Evolutionary conservation across 2,113 vertebrate species (phyloP).

Genomic region (Xyliphius kryptos): DNA sequence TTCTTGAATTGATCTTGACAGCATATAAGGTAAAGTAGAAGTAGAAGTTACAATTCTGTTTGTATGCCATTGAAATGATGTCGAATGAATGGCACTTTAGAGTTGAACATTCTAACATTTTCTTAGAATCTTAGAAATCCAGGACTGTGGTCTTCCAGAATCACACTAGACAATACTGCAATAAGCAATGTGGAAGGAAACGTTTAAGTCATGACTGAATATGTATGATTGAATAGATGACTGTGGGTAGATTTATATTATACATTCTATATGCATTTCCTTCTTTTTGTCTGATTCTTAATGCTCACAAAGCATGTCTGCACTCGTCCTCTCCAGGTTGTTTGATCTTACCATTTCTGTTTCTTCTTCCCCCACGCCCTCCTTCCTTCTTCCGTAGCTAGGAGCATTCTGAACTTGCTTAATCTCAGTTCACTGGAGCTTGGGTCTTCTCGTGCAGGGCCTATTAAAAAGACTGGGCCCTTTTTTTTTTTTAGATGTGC

Average conservation of each 20-base stretch:
- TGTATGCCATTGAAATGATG: too few relatives aligned
- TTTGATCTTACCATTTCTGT: conserved; percentile 37
- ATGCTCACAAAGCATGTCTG: conserved; percentile 25
- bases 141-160: too few relatives aligned
- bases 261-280: background rate
- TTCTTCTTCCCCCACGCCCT: conserved; percentile 20
- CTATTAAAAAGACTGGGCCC: background rate
- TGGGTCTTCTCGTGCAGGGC: background rate
- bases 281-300: conserved; percentile 6
- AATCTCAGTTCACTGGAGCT: background rate
- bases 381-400: conserved; percentile 7
- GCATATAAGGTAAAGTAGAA: conserved; percentile 88
- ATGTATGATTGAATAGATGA: conserved; percentile 33
- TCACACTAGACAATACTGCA: too few relatives aligned
- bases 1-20: conserved; percentile 88
- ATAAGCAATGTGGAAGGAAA: too few relatives aligned
- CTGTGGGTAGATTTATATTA: too few relatives aligned
- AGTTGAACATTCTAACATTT: too few relatives aligned
- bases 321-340: conserved; percentile 38
- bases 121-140: too few relatives aligned
- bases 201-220: too few relatives aligned
- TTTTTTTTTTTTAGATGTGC: too few relatives aligned
- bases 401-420: conserved; percentile 6
- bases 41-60: too few relatives aligned
- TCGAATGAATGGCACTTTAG: too few relatives aligned